Evolutionary conservation across 1,140 invertebrate genomes (phyloP).

Genomic region (Pseudomyrmex gracilis): DNA sequence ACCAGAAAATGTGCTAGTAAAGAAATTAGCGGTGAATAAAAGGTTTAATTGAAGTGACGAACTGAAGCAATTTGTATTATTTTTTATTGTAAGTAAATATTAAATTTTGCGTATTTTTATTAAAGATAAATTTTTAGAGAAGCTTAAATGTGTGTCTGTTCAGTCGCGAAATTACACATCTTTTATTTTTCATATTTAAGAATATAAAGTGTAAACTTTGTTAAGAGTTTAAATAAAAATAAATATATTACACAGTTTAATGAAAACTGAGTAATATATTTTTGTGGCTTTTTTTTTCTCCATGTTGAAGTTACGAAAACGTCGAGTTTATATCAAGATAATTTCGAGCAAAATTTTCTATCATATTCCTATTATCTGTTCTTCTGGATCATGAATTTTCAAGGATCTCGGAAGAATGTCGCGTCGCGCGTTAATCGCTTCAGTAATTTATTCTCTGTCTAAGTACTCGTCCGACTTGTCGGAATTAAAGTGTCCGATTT

Average conservation of each 20-base stretch:
- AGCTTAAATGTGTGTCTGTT: no score
- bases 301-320: not conserved
- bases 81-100: not conserved
- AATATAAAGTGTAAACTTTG: not conserved
- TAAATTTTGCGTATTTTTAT: not conserved
- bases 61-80: not conserved
- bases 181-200: not conserved
- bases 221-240: not conserved
- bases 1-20: not conserved
- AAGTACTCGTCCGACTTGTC: constrained; percentile 1
- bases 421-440: constrained; percentile 18
- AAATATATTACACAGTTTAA: no score
- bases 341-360: not conserved
- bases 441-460: constrained; percentile 11
- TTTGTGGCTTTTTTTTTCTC: no score
- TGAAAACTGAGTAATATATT: no score
- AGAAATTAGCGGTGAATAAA: not conserved
- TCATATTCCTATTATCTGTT: not conserved
- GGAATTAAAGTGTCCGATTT: constrained; percentile 2
- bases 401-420: not conserved
- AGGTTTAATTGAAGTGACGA: not conserved
- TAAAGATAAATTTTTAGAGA: not conserved
- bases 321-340: not conserved
- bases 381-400: constrained; percentile 4
- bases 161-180: no score